Evolutionary conservation across 1,140 invertebrate genomes (phyloP).

Genomic region (Rhynchophorus ferrugineus): DNA sequence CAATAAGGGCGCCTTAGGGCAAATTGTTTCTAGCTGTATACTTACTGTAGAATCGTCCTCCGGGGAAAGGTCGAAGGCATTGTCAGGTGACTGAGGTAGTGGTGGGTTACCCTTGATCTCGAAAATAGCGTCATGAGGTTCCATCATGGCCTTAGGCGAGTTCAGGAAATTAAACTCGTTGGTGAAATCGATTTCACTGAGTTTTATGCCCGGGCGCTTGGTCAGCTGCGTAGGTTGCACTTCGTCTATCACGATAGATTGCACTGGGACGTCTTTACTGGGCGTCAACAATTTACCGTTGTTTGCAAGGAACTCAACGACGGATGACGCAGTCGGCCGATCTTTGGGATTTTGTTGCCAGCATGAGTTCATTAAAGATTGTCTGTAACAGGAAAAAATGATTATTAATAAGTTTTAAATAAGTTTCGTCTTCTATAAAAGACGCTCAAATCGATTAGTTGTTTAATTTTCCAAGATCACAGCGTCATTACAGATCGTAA

Average conservation of each 20-base stretch:
- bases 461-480: too few relatives aligned
- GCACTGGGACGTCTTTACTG: constrained; percentile 67
- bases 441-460: too few relatives aligned
- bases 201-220: not conserved
- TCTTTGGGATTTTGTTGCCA: constrained; percentile 64
- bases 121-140: too few relatives aligned
- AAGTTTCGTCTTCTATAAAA: too few relatives aligned
- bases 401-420: not conserved
- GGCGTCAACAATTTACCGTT: constrained; percentile 70
- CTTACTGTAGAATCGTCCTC: constrained; percentile 20
- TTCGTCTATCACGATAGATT: constrained; percentile 61
- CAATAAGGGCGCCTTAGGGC: constrained; percentile 34
- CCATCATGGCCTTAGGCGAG: not conserved
- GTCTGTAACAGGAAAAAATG: constrained; percentile 45
- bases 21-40: constrained; percentile 35
- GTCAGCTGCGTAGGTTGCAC: not conserved
- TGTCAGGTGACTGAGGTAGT: not conserved
- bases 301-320: constrained; percentile 71
- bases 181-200: not conserved
- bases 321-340: constrained; percentile 65
- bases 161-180: not conserved
- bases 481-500: too few relatives aligned
- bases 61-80: constrained; percentile 10
- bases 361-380: constrained; percentile 66
- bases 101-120: too few relatives aligned